Base-by-base conservation (phyloP, 2,797 vertebrate species). In the Todus mexicanus region DNA sequence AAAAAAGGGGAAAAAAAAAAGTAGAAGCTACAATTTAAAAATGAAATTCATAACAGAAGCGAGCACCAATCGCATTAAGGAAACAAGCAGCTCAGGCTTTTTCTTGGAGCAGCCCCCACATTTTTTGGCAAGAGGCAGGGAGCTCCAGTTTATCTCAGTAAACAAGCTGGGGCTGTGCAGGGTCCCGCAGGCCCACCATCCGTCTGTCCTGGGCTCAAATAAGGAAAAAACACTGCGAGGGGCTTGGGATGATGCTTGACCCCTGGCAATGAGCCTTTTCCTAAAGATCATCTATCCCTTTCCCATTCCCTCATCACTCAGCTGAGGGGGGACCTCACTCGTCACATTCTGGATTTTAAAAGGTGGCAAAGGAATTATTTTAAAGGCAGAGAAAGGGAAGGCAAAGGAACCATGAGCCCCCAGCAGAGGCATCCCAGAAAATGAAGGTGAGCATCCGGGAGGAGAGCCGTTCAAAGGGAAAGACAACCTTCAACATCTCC, bases 1-100 rank as follows among this genome's bases (percentile, higher is more conserved):
- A 61, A n/a, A 9, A 15, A 33, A 60, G 5, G 14, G 21, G 10
- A 29, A 7, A 12, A 22, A 54, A 31, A 14, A 21, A 42, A 70
- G 59, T 77, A 64, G 50, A 69, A 71, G 64, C 53, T 85, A 71
- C 91, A 42, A 79, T 95, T 95, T 90, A 56, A 86, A 94, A 92
- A 94, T 63, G 38, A 83, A 87, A 73, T 77, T 83, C 69, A 31
- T 73, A 72, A 53, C 11, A 0, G 19, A 88, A 75, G 60, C 2
- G 5, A 87, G 72, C 11, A 8, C 53, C 54, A 85, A 53, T 31
- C 1, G 5, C 81, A 93, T 92, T 91, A 95, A 89, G 56, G 76
- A 87, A 89, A 92, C 1, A 6, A 92, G 70, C 12, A 15, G 45
- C 40, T 85, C 76, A 53, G 87, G 53, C 40, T 70, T 84, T 57